Evolutionary conservation across 2,888 invertebrate species (phyloP).

Genomic region (Craniophora ligustri): DNA sequence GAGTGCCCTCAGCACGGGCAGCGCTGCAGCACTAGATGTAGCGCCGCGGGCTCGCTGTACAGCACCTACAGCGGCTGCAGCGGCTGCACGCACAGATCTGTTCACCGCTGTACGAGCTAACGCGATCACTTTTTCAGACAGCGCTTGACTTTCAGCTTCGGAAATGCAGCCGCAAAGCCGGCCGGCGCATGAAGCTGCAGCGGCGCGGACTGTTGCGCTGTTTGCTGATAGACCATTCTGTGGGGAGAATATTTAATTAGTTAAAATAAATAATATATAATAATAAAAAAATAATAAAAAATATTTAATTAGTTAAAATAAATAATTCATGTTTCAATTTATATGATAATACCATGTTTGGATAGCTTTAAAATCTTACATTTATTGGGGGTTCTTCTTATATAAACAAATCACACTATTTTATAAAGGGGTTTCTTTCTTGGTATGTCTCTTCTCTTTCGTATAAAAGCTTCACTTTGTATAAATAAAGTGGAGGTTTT

Average conservation of each 20-base stretch:
- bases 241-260: constrained; percentile 37
- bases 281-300: no score
- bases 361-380: no score
- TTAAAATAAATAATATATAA: no score
- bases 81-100: constrained; percentile 71
- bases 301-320: no score
- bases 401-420: no score
- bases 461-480: no score
- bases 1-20: constrained; percentile 97
- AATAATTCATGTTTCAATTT: no score
- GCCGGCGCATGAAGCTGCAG: constrained; percentile 98
- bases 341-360: no score
- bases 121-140: constrained; percentile 73
- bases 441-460: no score
- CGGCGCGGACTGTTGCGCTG: constrained; percentile 95
- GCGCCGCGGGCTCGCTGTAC: constrained; percentile 98
- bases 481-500: no score
- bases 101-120: constrained; percentile 70
- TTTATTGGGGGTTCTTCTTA: no score
- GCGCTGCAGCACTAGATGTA: constrained; percentile 98
- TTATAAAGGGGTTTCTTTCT: no score
- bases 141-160: constrained; percentile 75
- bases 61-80: constrained; percentile 96
- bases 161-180: constrained; percentile 89
- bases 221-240: constrained; percentile 92